Percentiles rank a stretch among this genome's conserved stretches.
These are phyloP conservation scores for Melitaea athalia DNA, from an alignment of 2,888 invertebrate genomes.

Conservation along the genomic window DNA sequence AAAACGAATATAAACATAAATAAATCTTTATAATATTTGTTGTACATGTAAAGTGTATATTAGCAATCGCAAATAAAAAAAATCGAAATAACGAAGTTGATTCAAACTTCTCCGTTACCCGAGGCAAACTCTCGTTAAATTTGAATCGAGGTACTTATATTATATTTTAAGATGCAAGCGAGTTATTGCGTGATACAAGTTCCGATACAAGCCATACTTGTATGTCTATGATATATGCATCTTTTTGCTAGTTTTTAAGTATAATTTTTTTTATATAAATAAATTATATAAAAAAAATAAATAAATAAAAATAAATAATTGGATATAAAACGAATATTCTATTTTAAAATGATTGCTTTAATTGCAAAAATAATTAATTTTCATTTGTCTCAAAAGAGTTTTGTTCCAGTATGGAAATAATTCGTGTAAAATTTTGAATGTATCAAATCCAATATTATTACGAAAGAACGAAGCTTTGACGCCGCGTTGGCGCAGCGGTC, in stretches of 20 bases:
- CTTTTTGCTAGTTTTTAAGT: neutral
- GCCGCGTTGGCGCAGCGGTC: no score
- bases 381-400: no score
- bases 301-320: no score
- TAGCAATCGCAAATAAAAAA: conserved; percentile 7
- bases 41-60: neutral
- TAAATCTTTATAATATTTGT: neutral
- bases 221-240: neutral
- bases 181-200: conserved; percentile 6
- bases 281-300: no score
- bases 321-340: neutral
- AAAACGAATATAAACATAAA: neutral
- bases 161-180: conserved; percentile 10
- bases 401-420: no score
- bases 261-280: no score
- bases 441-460: no score
- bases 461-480: no score
- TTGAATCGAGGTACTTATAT: conserved; percentile 6
- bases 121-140: conserved; percentile 12
- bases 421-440: no score
- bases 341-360: neutral
- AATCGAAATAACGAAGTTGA: neutral
- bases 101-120: neutral
- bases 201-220: neutral
- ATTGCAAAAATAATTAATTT: neutral